Evolutionary conservation across 1,140 invertebrate species (phyloP).

Genomic region (Gyrodactylus salaris): DNA sequence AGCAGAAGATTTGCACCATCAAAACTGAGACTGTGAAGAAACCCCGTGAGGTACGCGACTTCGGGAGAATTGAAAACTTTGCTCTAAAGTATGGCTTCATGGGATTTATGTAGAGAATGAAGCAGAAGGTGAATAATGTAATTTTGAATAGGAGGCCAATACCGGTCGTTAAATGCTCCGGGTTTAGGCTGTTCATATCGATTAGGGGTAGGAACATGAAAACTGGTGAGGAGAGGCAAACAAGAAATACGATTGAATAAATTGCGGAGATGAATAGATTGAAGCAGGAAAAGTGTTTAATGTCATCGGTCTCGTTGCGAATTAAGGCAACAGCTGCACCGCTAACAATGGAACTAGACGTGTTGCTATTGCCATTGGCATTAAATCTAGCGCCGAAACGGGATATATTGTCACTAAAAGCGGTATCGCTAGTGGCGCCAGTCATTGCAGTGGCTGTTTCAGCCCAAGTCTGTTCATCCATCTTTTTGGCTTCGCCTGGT

Average conservation of each 20-base stretch:
- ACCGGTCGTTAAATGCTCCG: not conserved
- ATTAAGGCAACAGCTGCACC: not conserved
- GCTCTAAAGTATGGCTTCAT: not conserved
- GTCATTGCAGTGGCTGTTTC: not conserved
- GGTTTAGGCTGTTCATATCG: not conserved
- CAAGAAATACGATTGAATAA: not conserved
- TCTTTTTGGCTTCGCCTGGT: not conserved
- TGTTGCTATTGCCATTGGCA: not conserved
- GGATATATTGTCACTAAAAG: not conserved
- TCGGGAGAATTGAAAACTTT: not conserved
- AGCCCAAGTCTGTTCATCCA: not conserved
- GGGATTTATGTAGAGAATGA: not conserved
- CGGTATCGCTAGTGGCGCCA: not conserved
- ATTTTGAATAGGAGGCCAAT: not conserved
- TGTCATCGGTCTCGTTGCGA: not conserved
- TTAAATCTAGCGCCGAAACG: not conserved
- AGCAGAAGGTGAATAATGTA: not conserved
- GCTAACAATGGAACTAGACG: not conserved
- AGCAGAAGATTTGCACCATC: not conserved
- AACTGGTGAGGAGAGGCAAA: not conserved
- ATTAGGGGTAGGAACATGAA: not conserved
- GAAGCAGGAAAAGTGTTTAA: not conserved
- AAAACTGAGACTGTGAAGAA: not conserved
- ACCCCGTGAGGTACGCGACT: not conserved
- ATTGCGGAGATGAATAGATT: not conserved